A percentile compares a stretch with the other conserved stretches of the same genome.
Conservation (phyloP, 2,113 vertebrate species). For the Dermatemys mawii region DNA sequence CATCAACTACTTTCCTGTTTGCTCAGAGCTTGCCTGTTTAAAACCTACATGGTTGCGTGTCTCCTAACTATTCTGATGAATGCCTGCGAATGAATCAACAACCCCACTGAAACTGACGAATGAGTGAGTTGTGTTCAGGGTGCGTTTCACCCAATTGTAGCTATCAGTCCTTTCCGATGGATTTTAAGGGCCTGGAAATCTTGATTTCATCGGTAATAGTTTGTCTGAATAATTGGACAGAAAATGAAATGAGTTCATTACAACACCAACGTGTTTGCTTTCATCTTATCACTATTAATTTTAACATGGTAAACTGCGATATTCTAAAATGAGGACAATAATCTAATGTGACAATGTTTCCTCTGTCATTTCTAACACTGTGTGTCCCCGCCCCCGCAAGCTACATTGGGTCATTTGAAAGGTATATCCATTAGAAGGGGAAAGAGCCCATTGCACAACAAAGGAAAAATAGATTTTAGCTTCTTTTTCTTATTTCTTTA, state of each 20-base stretch:
- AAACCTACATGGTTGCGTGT: rapidly evolving
- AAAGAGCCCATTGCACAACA: background rate
- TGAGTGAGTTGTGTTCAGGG: background rate
- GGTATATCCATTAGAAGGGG: slow-evolving; percentile 17
- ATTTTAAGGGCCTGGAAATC: background rate
- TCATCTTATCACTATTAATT: background rate
- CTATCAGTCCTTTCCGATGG: background rate
- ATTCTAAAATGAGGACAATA: too few species aligned
- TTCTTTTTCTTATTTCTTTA: background rate
- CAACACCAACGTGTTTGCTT: background rate
- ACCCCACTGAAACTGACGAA: background rate
- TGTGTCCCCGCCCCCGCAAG: background rate
- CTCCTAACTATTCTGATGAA: background rate
- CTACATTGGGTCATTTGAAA: slow-evolving; percentile 16
- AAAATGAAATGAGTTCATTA: background rate
- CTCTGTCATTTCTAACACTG: background rate
- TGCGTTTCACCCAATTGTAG: background rate
- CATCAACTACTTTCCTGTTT: background rate
- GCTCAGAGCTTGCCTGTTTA: background rate
- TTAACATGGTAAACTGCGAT: background rate
- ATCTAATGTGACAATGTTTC: background rate
- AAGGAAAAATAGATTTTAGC: background rate
- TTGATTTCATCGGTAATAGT: background rate
- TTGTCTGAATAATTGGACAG: rapidly evolving
- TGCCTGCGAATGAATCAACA: background rate